Conservation (phyloP, 2,113 vertebrate species). For the Melanotaenia duboulayi region DNA sequence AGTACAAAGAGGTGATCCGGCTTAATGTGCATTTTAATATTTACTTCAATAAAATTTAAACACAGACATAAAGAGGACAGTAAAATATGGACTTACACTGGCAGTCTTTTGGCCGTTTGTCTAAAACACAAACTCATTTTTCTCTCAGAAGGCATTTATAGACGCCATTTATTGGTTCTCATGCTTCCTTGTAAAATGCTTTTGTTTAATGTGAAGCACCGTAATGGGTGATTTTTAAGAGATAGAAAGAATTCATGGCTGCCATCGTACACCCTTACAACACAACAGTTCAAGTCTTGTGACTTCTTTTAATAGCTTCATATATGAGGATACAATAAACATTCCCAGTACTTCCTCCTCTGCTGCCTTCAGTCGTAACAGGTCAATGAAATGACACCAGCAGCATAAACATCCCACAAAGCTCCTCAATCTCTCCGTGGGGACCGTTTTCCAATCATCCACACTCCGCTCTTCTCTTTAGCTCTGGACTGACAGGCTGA, state of each 20-base stretch:
- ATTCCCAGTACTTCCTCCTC: neutral
- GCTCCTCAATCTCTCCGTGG: constrained; percentile 27
- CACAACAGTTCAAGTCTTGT: neutral
- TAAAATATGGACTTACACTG: neutral
- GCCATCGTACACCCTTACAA: too few species aligned
- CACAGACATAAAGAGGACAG: neutral
- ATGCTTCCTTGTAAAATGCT: neutral
- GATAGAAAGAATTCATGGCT: neutral
- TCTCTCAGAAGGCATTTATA: neutral
- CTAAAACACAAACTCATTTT: neutral
- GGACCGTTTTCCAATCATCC: constrained; percentile 23
- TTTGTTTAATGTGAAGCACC: neutral
- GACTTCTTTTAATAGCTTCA: neutral
- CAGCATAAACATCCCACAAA: constrained; percentile 30
- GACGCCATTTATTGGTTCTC: neutral
- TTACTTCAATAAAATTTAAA: neutral
- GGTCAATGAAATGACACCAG: constrained; percentile 47
- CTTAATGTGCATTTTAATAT: neutral
- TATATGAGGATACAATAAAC: neutral
- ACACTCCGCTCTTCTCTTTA: constrained; percentile 9
- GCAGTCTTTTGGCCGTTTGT: neutral
- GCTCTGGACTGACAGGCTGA: constrained; percentile 29
- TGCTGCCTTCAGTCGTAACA: constrained; percentile 21
- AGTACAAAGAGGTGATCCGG: constrained; percentile 15
- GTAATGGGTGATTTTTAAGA: neutral